Evolutionary conservation across 2,888 invertebrate species (phyloP).

Genomic region (Mesorhabditis sp.): DNA sequence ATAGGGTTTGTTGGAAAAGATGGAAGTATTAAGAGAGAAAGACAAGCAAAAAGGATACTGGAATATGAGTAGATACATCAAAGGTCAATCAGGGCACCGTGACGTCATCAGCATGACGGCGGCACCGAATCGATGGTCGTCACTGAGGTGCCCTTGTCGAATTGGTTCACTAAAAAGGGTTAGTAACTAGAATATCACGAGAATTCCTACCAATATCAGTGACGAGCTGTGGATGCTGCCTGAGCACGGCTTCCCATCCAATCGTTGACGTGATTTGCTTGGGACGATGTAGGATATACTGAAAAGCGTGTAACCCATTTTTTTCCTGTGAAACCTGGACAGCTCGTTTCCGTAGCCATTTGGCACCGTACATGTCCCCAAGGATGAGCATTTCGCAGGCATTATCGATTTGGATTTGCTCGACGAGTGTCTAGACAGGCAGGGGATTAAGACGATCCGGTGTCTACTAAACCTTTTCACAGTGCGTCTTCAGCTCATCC

Average conservation of each 20-base stretch:
- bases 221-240: constrained; percentile 48
- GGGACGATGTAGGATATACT: constrained; percentile 52
- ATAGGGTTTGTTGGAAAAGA: too few species aligned
- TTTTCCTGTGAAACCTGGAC: constrained; percentile 32
- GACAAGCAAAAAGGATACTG: too few species aligned
- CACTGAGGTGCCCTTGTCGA: constrained; percentile 1
- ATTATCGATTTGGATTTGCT: constrained; percentile 49
- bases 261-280: constrained; percentile 38
- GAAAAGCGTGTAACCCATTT: constrained; percentile 14
- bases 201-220: constrained; percentile 49
- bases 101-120: too few species aligned
- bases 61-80: too few species aligned
- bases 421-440: constrained; percentile 32
- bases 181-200: too few species aligned
- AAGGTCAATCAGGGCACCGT: too few species aligned
- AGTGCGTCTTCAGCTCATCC: constrained; percentile 52
- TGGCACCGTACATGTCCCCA: constrained; percentile 51
- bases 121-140: too few species aligned
- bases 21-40: too few species aligned
- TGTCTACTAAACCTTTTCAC: constrained; percentile 24
- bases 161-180: constrained; percentile 3
- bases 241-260: constrained; percentile 43
- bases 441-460: not conserved
- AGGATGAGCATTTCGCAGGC: constrained; percentile 55
- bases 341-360: constrained; percentile 38